A percentile compares a stretch with the other conserved stretches of the same genome.
phyloP scores from a whole-genome alignment of 2,888 invertebrate genomes.

The Sycophila texana region DNA sequence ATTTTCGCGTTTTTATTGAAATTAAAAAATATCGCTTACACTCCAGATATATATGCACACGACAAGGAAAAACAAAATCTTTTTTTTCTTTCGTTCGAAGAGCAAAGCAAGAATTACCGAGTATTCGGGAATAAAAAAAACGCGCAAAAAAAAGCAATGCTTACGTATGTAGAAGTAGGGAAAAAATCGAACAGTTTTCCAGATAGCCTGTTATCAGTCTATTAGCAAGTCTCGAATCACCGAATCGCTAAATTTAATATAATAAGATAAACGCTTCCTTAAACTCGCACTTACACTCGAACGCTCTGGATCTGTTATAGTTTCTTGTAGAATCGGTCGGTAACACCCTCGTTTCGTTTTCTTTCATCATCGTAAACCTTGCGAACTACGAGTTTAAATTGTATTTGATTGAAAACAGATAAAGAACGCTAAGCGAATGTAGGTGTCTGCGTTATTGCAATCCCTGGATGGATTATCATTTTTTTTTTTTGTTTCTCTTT shows the following conservation, averaged over 20 bases:
- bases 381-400: neutral
- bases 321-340: neutral
- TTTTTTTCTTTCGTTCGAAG: too few relatives aligned
- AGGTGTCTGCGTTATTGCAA: constrained; percentile 17
- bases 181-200: too few relatives aligned
- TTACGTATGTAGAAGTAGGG: too few relatives aligned
- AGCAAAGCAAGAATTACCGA: too few relatives aligned
- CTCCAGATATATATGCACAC: constrained; percentile 6
- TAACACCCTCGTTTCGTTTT: neutral
- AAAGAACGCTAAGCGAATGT: neutral
- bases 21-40: neutral
- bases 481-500: neutral
- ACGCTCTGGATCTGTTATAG: neutral
- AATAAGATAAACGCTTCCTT: neutral
- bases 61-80: neutral
- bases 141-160: too few relatives aligned
- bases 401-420: neutral
- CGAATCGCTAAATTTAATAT: neutral
- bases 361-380: neutral
- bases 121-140: too few relatives aligned
- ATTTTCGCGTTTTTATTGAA: neutral
- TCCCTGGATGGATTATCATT: constrained; percentile 29
- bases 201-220: constrained; percentile 4
- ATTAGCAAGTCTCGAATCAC: neutral
- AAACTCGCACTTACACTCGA: neutral